Evolutionary conservation across 2,888 invertebrate species (phyloP).

Genomic region (Andrena bicolor): DNA sequence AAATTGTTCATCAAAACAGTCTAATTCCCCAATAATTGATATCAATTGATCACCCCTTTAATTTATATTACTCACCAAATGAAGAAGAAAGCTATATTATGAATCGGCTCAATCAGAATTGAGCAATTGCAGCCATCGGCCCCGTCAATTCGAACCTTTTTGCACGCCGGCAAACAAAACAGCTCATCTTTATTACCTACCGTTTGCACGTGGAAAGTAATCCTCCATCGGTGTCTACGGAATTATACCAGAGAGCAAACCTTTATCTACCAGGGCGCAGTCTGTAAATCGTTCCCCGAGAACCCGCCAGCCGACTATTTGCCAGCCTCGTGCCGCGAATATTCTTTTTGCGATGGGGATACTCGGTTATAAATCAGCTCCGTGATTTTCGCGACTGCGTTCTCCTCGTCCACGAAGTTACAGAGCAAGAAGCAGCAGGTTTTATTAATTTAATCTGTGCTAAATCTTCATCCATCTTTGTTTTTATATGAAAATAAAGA

Average conservation of each 20-base stretch:
- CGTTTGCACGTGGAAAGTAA: conserved; percentile 21
- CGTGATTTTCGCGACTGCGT: conserved; percentile 16
- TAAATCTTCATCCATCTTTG: neutral
- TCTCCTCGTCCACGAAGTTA: conserved; percentile 31
- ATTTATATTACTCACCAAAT: neutral
- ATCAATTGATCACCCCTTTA: neutral
- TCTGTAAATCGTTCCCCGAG: conserved; percentile 36
- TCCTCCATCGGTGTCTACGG: conserved; percentile 27
- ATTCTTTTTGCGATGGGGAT: conserved; percentile 29
- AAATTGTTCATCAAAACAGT: too few relatives aligned
- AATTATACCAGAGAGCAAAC: conserved; percentile 37
- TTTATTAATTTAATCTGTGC: conserved; percentile 14
- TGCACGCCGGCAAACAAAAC: conserved; percentile 11
- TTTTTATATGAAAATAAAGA: too few relatives aligned
- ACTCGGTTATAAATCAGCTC: conserved; percentile 32
- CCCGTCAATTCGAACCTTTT: neutral
- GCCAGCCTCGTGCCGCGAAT: conserved; percentile 26
- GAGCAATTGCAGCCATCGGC: neutral
- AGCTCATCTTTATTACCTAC: neutral
- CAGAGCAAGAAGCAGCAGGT: neutral
- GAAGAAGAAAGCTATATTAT: neutral
- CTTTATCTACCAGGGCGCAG: conserved; percentile 9
- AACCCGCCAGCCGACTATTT: conserved; percentile 34
- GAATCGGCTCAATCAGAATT: neutral
- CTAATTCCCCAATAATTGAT: neutral